phyloP scores from a whole-genome alignment of 2,888 invertebrate genomes.

The Tribolium freemani region DNA sequence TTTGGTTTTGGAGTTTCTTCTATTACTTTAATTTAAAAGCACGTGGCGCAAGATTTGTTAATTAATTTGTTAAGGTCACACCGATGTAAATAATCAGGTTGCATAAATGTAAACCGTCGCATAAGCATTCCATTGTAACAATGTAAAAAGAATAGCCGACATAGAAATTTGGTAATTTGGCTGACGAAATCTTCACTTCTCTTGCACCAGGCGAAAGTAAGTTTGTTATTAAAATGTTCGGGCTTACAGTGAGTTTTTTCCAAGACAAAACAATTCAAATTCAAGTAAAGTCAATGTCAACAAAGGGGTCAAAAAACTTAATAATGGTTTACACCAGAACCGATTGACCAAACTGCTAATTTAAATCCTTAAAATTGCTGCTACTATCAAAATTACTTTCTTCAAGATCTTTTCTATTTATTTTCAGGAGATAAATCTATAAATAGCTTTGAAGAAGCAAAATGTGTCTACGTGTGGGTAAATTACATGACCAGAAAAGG shows the following conservation, averaged over 20 bases:
- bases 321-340: neutral
- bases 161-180: slow-evolving; percentile 46
- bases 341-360: neutral
- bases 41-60: slow-evolving; percentile 16
- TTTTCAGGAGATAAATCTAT: slow-evolving; percentile 36
- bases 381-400: slow-evolving; percentile 34
- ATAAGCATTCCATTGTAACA: slow-evolving; percentile 31
- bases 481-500: slow-evolving; percentile 32
- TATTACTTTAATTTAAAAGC: slow-evolving; percentile 8
- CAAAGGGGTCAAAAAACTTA: slow-evolving; percentile 24
- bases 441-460: slow-evolving; percentile 25
- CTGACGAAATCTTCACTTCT: slow-evolving; percentile 44
- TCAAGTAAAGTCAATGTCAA: slow-evolving; percentile 26
- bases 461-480: slow-evolving; percentile 15
- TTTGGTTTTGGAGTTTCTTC: neutral
- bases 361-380: neutral
- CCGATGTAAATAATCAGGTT: slow-evolving; percentile 16
- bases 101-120: slow-evolving; percentile 25
- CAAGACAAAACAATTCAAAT: slow-evolving; percentile 5
- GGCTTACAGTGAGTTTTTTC: slow-evolving; percentile 17
- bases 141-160: slow-evolving; percentile 34
- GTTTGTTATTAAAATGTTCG: slow-evolving; percentile 32
- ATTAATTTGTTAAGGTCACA: slow-evolving; percentile 37
- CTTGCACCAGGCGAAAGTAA: slow-evolving; percentile 47
- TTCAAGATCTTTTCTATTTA: slow-evolving; percentile 33